Evolutionary conservation across 2,888 invertebrate species (phyloP).

Genomic region (Bombylius discolor): DNA sequence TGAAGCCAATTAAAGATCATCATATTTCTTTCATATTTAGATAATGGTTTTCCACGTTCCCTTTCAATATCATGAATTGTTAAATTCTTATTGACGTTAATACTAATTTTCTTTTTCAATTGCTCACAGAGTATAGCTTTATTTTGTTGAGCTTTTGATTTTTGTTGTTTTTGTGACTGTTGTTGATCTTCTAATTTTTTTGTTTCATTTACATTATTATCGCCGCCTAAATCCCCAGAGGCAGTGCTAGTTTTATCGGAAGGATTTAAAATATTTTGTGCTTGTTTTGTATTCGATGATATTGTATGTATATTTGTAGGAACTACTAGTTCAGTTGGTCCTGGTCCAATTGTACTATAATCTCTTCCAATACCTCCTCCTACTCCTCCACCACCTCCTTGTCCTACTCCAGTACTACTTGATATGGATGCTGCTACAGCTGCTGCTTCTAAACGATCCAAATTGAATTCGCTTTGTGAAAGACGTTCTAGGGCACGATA

Average conservation of each 20-base stretch:
- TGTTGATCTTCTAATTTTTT: not conserved
- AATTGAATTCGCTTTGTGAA: conserved; percentile 73
- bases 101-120: conserved; percentile 14
- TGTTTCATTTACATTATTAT: not conserved
- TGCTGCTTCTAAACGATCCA: conserved; percentile 56
- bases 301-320: conserved; percentile 11
- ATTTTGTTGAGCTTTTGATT: conserved; percentile 12
- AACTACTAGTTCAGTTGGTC: conserved; percentile 17
- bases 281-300: not conserved
- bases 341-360: conserved; percentile 9
- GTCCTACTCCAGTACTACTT: not conserved
- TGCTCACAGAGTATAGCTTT: conserved; percentile 11
- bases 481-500: conserved; percentile 68
- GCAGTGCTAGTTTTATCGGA: conserved; percentile 23
- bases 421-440: conserved; percentile 39
- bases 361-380: not conserved
- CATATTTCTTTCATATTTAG: conserved; percentile 87
- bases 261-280: not conserved
- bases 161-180: conserved; percentile 6
- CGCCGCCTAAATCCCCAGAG: conserved; percentile 13
- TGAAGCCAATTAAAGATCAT: conserved; percentile 93
- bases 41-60: conserved; percentile 68
- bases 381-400: not conserved
- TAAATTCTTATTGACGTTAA: conserved; percentile 36
- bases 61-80: conserved; percentile 69